phyloP scores from a whole-genome alignment of 2,113 vertebrate species.

The Clarias batrachus region DNA sequence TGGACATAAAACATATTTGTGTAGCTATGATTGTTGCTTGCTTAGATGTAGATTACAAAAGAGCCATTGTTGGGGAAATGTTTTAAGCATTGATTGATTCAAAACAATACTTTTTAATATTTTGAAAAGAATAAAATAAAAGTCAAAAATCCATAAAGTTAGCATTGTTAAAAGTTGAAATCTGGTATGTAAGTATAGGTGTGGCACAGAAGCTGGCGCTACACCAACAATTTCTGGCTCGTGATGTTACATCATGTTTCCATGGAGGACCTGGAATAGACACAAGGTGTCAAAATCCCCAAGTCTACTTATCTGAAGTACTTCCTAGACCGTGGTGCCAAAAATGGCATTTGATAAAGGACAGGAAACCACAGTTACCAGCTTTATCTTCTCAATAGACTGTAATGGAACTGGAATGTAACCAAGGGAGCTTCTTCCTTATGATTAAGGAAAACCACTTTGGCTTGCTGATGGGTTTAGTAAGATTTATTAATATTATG shows the following conservation, averaged over 20 bases:
- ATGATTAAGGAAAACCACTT: conserved; percentile 36
- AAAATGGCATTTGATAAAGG: background rate
- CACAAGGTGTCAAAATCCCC: background rate
- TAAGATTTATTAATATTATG: background rate
- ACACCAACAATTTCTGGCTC: background rate
- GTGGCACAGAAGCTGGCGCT: background rate
- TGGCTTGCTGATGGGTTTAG: background rate
- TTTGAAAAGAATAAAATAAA: background rate
- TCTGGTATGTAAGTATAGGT: background rate
- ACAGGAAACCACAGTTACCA: conserved; percentile 33
- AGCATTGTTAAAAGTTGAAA: background rate
- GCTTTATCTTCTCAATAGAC: conserved; percentile 43
- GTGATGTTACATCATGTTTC: background rate
- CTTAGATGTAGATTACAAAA: background rate
- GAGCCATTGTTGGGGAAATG: background rate
- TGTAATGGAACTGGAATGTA: background rate
- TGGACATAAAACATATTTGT: background rate
- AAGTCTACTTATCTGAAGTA: background rate
- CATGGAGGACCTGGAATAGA: background rate
- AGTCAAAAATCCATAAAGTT: background rate
- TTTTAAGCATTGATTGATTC: background rate
- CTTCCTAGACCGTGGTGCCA: background rate
- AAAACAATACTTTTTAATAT: background rate
- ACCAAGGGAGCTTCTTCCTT: background rate
- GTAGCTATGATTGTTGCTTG: background rate